Percentiles rank a stretch among this genome's conserved stretches.
Evolutionary conservation across 2,113 vertebrate genomes (phyloP).

Genomic region (Catharus bicknelli): DNA sequence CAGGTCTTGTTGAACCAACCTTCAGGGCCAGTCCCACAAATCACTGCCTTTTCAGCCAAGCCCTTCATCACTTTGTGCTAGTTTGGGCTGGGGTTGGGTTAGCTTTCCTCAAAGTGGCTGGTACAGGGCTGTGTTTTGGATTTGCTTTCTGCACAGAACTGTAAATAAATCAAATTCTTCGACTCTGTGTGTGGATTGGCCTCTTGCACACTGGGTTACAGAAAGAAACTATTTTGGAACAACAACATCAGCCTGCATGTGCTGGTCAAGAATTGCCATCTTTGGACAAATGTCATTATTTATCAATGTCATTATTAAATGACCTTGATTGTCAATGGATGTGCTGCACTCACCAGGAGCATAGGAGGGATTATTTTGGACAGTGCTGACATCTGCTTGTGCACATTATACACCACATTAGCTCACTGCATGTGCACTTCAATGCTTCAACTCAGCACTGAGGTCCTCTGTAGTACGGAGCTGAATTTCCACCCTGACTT

Average conservation of each 20-base stretch:
- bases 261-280: background rate
- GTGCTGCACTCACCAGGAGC: background rate
- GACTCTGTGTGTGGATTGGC: background rate
- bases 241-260: background rate
- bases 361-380: background rate
- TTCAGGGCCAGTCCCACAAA: background rate
- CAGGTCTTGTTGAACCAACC: background rate
- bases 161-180: background rate
- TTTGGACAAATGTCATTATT: background rate
- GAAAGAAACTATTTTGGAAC: background rate
- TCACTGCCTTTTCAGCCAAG: background rate
- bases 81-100: background rate
- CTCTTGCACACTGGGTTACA: fast-evolving
- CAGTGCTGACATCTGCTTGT: background rate
- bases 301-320: too few relatives aligned
- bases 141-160: background rate
- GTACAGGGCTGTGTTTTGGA: background rate
- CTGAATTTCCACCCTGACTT: background rate
- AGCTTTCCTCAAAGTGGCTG: background rate
- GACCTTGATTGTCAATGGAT: background rate
- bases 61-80: background rate
- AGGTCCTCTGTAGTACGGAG: background rate
- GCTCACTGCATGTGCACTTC: fast-evolving
- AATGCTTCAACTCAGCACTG: background rate
- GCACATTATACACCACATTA: background rate